These are phyloP conservation scores for Noctua janthe DNA, from an alignment of 2,888 invertebrate species.

Conservation along the genomic window DNA sequence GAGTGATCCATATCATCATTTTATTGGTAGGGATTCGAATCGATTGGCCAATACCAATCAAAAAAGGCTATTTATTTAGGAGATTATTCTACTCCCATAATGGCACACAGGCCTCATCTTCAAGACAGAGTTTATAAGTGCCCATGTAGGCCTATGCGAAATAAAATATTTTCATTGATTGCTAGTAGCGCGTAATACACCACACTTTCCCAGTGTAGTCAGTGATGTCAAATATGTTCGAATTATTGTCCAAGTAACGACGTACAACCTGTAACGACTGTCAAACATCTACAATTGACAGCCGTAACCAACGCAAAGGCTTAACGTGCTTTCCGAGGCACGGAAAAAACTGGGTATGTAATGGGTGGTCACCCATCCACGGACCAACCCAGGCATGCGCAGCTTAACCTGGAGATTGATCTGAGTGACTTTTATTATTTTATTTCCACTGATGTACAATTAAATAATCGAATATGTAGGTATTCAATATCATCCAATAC, in stretches of 20 bases:
- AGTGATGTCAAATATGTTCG: background rate
- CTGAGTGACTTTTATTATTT: no score
- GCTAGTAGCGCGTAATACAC: background rate
- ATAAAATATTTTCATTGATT: no score
- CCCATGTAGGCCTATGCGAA: no score
- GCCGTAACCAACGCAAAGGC: no score
- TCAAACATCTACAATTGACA: no score
- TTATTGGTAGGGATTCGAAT: background rate
- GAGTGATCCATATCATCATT: background rate
- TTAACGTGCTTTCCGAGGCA: no score
- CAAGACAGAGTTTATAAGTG: background rate
- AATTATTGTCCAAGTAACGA: background rate
- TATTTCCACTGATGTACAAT: background rate
- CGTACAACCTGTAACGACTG: no score
- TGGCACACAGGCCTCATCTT: background rate
- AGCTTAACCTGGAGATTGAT: background rate
- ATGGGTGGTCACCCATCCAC: background rate
- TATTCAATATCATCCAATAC: constrained; percentile 1
- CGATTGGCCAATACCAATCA: background rate
- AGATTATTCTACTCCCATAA: background rate
- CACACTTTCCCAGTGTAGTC: background rate
- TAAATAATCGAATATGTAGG: constrained; percentile 10
- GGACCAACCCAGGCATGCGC: background rate
- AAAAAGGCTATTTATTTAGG: background rate
- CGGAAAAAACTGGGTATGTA: background rate